Conservation (phyloP, 2,888 invertebrate species). For the Tetramorium bicarinatum region DNA sequence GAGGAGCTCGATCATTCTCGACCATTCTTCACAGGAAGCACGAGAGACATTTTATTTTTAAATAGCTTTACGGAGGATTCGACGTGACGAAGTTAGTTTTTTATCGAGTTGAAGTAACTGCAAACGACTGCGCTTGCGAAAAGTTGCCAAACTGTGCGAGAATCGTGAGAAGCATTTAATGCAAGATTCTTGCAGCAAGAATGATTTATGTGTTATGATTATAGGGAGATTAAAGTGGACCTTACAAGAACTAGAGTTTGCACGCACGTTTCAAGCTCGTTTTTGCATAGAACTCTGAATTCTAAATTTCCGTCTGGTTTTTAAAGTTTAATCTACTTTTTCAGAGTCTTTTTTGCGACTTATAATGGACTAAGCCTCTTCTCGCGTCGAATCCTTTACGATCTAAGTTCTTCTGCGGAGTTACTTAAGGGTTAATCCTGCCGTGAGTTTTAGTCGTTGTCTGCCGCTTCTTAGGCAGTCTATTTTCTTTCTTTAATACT, state of each 20-base stretch:
- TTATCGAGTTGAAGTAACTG: neutral
- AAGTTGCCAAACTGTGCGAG: neutral
- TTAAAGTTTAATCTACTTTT: neutral
- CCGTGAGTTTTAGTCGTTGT: conserved; percentile 5
- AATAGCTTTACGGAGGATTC: conserved; percentile 9
- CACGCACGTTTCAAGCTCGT: neutral
- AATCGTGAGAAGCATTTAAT: neutral
- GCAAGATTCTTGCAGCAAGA: neutral
- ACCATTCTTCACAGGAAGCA: neutral
- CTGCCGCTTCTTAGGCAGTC: conserved; percentile 32
- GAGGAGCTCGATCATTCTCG: neutral
- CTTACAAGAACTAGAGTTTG: neutral
- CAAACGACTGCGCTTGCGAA: neutral
- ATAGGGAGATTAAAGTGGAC: neutral
- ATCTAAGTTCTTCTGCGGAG: neutral
- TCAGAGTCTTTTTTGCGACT: neutral
- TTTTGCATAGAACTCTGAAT: neutral
- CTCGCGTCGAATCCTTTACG: neutral
- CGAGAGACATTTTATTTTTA: neutral
- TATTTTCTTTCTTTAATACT: conserved; percentile 1
- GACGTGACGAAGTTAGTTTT: neutral
- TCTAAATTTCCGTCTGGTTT: neutral
- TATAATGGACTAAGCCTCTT: neutral
- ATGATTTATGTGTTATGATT: neutral
- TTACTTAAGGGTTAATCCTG: conserved; percentile 24